Percentiles rank a stretch among this genome's conserved stretches.
These are phyloP conservation scores for Plecotus auritus DNA, from an alignment of 2,113 vertebrate genomes.

Conservation along the genomic window DNA sequence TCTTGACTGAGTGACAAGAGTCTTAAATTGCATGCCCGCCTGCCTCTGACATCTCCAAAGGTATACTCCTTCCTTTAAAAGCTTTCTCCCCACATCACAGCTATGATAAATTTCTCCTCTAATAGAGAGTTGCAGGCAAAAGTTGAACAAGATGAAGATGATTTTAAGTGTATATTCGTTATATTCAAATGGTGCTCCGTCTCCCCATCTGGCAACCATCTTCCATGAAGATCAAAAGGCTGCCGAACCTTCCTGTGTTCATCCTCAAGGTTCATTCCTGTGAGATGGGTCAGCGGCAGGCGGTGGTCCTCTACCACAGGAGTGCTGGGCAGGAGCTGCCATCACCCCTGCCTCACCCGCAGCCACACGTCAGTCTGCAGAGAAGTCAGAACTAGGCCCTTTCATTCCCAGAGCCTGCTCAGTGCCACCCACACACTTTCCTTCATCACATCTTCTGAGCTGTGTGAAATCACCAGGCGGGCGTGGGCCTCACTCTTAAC, in stretches of 20 bases:
- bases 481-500: fast-evolving
- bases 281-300: background rate
- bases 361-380: background rate
- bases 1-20: background rate
- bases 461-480: fast-evolving
- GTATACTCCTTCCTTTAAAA: background rate
- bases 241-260: fast-evolving
- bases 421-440: fast-evolving
- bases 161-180: background rate
- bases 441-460: background rate
- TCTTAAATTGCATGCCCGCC: background rate
- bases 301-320: fast-evolving
- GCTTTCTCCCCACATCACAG: background rate
- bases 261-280: background rate
- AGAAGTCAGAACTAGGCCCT: fast-evolving
- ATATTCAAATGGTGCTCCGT: background rate
- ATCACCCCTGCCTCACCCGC: fast-evolving
- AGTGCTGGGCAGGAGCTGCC: fast-evolving
- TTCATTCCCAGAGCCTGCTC: fast-evolving
- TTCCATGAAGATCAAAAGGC: constrained; percentile 34
- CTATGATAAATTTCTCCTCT: constrained; percentile 8
- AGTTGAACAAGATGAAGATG: constrained; percentile 20
- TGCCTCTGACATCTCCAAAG: background rate
- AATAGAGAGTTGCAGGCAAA: constrained; percentile 7
- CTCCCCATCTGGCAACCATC: constrained; percentile 61